These are phyloP conservation scores for Trileptium ribeirensis DNA, from an alignment of 2,888 invertebrate genomes.

Conservation along the genomic window DNA sequence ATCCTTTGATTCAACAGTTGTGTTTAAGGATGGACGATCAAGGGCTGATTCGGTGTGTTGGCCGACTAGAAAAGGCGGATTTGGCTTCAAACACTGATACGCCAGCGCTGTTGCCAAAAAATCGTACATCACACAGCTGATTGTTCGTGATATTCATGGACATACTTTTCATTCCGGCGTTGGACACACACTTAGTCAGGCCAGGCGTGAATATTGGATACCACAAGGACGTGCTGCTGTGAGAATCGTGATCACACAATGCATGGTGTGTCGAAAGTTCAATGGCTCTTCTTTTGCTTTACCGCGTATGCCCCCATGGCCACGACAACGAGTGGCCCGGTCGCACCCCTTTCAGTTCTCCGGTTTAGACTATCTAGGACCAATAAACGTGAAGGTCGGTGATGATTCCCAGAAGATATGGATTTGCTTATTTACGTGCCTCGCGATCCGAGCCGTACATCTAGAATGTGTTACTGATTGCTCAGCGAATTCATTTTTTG, in stretches of 20 bases:
- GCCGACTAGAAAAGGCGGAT: not conserved
- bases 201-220: not conserved
- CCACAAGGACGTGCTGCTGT: not conserved
- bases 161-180: not conserved
- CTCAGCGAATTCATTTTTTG: slow-evolving; percentile 45
- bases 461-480: slow-evolving; percentile 33
- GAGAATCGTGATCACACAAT: not conserved
- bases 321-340: not conserved
- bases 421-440: slow-evolving; percentile 27
- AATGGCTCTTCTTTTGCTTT: not conserved
- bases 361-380: slow-evolving; percentile 14
- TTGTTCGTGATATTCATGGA: not conserved
- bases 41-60: not conserved
- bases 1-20: not conserved
- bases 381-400: not conserved
- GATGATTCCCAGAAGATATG: slow-evolving; percentile 35
- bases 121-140: not conserved
- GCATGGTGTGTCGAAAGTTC: not conserved
- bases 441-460: slow-evolving; percentile 20
- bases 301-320: not conserved
- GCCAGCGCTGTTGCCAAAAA: slow-evolving; percentile 4
- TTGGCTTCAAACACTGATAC: not conserved
- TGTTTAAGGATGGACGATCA: not conserved
- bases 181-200: not conserved
- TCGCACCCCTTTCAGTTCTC: not conserved